These are phyloP conservation scores for Perca fluviatilis DNA, from an alignment of 2,113 vertebrate species.

Conservation along the genomic window DNA sequence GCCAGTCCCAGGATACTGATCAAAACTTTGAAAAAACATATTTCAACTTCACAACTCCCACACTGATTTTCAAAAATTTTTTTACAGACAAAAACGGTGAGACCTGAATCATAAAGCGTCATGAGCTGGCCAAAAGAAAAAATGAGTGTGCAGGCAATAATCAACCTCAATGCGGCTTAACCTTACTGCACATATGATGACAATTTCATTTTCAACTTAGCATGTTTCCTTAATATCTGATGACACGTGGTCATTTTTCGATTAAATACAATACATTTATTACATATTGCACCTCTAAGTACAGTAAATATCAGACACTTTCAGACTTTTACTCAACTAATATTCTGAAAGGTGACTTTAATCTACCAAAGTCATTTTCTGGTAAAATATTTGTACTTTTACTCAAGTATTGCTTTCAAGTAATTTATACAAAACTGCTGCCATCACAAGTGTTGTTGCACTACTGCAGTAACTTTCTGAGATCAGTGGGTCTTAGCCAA, in stretches of 20 bases:
- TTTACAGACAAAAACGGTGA: background rate
- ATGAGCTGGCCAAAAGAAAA: background rate
- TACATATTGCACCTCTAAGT: too few relatives aligned
- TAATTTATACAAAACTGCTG: background rate
- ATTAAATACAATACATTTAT: too few relatives aligned
- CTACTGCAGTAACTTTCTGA: background rate
- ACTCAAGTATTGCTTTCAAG: too few relatives aligned
- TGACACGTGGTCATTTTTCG: too few relatives aligned
- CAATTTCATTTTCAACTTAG: too few relatives aligned
- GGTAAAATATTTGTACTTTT: too few relatives aligned
- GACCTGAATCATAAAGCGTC: background rate
- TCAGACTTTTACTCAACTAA: too few relatives aligned
- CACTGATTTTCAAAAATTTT: background rate
- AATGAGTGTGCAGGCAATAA: background rate
- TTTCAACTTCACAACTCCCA: background rate
- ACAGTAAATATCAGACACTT: too few relatives aligned
- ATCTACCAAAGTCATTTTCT: too few relatives aligned
- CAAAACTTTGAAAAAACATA: slow-evolving; percentile 3
- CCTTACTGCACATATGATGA: too few relatives aligned
- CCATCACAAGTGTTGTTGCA: background rate
- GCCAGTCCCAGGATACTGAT: background rate
- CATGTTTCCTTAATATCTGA: too few relatives aligned
- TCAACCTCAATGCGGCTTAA: background rate
- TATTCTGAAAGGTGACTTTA: too few relatives aligned
- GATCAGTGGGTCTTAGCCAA: background rate